Percentiles rank a stretch among this genome's conserved stretches.
These are phyloP conservation scores for Adrianichthys oophorus DNA, from an alignment of 2,797 vertebrate genomes.

Conservation along the genomic window DNA sequence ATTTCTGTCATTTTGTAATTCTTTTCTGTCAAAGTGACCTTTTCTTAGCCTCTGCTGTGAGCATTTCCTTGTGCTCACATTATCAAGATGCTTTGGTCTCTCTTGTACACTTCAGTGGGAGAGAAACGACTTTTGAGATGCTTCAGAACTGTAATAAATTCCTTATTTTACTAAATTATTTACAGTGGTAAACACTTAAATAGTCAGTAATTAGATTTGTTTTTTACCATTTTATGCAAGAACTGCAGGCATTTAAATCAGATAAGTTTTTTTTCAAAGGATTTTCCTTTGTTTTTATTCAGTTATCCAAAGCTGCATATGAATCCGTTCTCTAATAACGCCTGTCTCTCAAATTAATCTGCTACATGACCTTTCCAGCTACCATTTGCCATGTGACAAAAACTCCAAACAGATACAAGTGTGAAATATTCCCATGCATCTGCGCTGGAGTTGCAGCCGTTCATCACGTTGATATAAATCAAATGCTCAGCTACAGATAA, in stretches of 20 bases:
- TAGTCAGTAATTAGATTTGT: no score
- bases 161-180: not conserved
- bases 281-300: not conserved
- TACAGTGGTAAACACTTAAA: not conserved
- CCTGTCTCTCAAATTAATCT: slow-evolving; percentile 45
- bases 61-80: slow-evolving; percentile 53
- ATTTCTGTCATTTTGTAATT: slow-evolving; percentile 76
- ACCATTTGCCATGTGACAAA: slow-evolving; percentile 39
- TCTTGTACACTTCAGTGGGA: slow-evolving; percentile 33
- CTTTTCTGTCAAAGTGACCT: slow-evolving; percentile 73
- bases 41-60: slow-evolving; percentile 63
- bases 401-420: slow-evolving; percentile 23
- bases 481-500: slow-evolving; percentile 27
- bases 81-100: slow-evolving; percentile 56
- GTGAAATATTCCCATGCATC: not conserved
- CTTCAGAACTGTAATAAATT: slow-evolving; percentile 7
- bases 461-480: slow-evolving; percentile 18
- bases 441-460: slow-evolving; percentile 6
- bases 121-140: slow-evolving; percentile 10
- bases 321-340: slow-evolving; percentile 9
- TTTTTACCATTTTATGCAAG: not conserved
- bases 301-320: slow-evolving; percentile 1
- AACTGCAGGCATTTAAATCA: slow-evolving; percentile 11
- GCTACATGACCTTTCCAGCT: slow-evolving; percentile 52
- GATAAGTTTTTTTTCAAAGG: slow-evolving; percentile 11